These are phyloP conservation scores for Dinoponera quadriceps DNA, from an alignment of 1,140 invertebrate species.

Conservation along the genomic window DNA sequence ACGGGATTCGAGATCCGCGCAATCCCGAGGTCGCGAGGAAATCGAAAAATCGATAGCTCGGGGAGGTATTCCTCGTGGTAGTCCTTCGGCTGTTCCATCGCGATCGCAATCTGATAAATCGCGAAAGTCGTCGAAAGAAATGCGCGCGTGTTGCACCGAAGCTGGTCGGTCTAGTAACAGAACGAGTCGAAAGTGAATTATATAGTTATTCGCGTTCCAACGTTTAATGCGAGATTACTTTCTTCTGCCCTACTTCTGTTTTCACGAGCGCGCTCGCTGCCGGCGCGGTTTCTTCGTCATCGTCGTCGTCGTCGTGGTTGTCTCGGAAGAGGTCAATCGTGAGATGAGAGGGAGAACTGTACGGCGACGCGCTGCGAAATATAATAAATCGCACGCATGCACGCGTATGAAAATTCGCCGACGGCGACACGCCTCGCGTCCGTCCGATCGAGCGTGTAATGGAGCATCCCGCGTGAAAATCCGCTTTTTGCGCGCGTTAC, in stretches of 20 bases:
- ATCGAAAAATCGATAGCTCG: neutral
- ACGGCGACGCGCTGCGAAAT: neutral
- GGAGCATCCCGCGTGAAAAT: constrained; percentile 75
- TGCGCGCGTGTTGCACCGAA: constrained; percentile 27
- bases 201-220: constrained; percentile 52
- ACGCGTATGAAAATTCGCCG: constrained; percentile 10
- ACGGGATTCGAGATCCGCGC: neutral
- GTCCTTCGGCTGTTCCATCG: neutral
- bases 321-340: neutral
- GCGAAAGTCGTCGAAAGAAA: constrained; percentile 52
- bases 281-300: constrained; percentile 14
- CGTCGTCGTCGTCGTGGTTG: neutral
- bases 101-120: constrained; percentile 36
- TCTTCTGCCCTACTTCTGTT: constrained; percentile 50
- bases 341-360: neutral
- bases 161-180: constrained; percentile 33
- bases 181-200: constrained; percentile 56
- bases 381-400: constrained; percentile 3
- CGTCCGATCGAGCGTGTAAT: constrained; percentile 72
- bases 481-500: constrained; percentile 78
- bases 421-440: constrained; percentile 11
- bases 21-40: neutral
- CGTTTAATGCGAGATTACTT: constrained; percentile 56
- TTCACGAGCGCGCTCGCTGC: constrained; percentile 29
- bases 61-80: neutral